Base-by-base conservation (phyloP, 2,888 invertebrate species). In the Embidobia sp. region DNA sequence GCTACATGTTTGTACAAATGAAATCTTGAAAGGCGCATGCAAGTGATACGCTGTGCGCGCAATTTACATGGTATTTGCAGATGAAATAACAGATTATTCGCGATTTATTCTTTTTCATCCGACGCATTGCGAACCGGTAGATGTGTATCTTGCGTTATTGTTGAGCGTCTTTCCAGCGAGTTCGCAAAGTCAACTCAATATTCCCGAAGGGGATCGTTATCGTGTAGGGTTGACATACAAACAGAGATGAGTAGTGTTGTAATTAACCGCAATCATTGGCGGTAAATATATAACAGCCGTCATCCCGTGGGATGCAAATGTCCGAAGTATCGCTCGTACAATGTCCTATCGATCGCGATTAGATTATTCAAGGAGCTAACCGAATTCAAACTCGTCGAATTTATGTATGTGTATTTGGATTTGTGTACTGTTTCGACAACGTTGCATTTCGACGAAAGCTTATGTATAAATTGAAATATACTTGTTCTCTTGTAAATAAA, bases 251-350 rank as follows among this genome's bases (percentile, higher is more conserved):
- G 67, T 79, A 82, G 86, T 82, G 86, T 86, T 84, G 86, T 89
- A 88, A 89, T 89, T 89, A 89, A 89, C 88, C 87, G 86, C 89
- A 88, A 88, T 88, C 87, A 86, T 87, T 83, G 84, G 81, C 79
- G 83, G 86, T 85, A 88, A 88, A 88, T 86, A 87, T 79, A 79
- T 76, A 82, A 73, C 77, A 78, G 33, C 61, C 73, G 70, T 11
- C 27, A 37, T 81, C 82, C 80, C 81, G 48, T 42, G 82, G 79
- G 81, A 82, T 61, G 40, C 59, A 29, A 64, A 26, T 46, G 74
- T 75, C 75, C 76, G 57, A 66, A 55, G 64, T 26, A 53, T 74
- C 40, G 64, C n/a, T 40, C 33, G 59, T 51, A 40, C 46, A 40
- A 27, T 59, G 11, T 44, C 37, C 26, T 15, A 72, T 63, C 35